These are phyloP conservation scores for Gymnosoma rotundatum DNA, from an alignment of 2,888 invertebrate species.

Conservation along the genomic window DNA sequence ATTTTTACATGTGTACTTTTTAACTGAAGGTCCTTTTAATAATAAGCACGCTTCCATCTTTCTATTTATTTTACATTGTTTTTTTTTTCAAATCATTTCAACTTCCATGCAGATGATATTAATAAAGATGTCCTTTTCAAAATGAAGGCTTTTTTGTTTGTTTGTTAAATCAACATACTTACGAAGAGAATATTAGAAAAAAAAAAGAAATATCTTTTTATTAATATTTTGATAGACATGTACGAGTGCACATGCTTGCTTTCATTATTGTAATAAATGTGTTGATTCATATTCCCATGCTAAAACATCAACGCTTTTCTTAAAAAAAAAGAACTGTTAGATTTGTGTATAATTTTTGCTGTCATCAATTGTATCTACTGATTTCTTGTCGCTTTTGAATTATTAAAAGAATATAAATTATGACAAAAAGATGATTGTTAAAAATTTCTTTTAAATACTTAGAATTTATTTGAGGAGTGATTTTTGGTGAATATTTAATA, in stretches of 20 bases:
- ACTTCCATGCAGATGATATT: constrained; percentile 55
- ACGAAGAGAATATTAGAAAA: constrained; percentile 33
- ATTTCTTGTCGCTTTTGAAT: constrained; percentile 39
- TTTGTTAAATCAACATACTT: constrained; percentile 2
- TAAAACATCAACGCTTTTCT: not conserved
- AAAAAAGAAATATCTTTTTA: constrained; percentile 28
- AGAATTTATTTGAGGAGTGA: too few species aligned
- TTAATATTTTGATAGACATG: constrained; percentile 50
- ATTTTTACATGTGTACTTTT: not conserved
- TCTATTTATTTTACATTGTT: constrained; percentile 22
- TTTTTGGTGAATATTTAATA: too few species aligned
- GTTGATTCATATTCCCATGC: constrained; percentile 59
- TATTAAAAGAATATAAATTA: not conserved
- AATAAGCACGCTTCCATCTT: constrained; percentile 58
- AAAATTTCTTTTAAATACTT: too few species aligned
- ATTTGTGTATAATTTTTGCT: constrained; percentile 3
- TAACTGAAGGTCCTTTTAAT: constrained; percentile 44
- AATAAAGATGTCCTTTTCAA: constrained; percentile 64
- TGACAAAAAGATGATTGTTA: too few species aligned
- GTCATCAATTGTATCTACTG: not conserved
- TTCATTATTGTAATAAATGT: constrained; percentile 41
- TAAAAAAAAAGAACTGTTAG: not conserved
- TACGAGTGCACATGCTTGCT: constrained; percentile 29
- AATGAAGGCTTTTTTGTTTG: constrained; percentile 23
- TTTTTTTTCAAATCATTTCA: constrained; percentile 26